Evolutionary conservation across 1,140 invertebrate genomes (phyloP).

Genomic region (Drosophila bipectinata): DNA sequence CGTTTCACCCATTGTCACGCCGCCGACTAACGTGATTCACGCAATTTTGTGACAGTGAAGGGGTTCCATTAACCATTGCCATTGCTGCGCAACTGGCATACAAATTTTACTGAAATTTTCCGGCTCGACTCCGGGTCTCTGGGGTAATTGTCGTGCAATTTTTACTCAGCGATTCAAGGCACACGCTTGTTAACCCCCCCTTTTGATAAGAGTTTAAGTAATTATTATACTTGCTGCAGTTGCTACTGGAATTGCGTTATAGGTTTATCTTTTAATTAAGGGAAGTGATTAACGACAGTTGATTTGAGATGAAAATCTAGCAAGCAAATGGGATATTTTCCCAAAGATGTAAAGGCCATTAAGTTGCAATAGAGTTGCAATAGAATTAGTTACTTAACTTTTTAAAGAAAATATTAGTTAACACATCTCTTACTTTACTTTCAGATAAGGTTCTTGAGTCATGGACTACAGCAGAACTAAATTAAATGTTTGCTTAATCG

Average conservation of each 20-base stretch:
- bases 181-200: constrained; percentile 24
- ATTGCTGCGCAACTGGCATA: constrained; percentile 53
- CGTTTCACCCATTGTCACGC: constrained; percentile 41
- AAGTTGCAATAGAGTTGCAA: too few species aligned
- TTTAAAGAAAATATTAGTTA: too few species aligned
- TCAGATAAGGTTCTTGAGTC: constrained; percentile 4
- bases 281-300: constrained; percentile 9
- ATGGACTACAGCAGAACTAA: constrained; percentile 35
- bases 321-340: too few species aligned
- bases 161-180: constrained; percentile 43
- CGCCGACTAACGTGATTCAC: constrained; percentile 54
- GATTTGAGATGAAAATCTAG: background rate
- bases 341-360: background rate
- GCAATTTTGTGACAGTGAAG: constrained; percentile 26
- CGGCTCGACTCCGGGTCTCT: constrained; percentile 40
- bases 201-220: constrained; percentile 42
- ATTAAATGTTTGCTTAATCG: constrained; percentile 4
- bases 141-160: constrained; percentile 56
- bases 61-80: constrained; percentile 45
- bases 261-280: constrained; percentile 47
- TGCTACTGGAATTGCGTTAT: constrained; percentile 11
- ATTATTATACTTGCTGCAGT: constrained; percentile 23
- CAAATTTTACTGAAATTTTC: constrained; percentile 52
- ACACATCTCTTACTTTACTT: background rate
- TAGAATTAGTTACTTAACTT: too few species aligned